Evolutionary conservation across 2,113 vertebrate genomes (phyloP).

Genomic region (Tetraodon nigroviridis): DNA sequence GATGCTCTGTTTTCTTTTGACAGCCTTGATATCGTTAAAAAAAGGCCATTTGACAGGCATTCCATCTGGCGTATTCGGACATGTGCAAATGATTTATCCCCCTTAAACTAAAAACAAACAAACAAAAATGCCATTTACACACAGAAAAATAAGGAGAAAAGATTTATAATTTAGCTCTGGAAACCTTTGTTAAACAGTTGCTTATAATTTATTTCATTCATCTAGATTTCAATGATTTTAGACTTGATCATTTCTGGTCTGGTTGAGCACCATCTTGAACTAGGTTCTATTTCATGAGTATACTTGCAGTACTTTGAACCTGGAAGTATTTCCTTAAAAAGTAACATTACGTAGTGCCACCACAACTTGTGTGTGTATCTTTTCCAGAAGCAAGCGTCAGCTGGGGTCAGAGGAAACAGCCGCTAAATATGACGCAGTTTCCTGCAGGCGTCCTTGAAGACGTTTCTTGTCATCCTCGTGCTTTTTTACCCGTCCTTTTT

Average conservation of each 20-base stretch:
- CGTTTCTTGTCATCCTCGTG: constrained; percentile 40
- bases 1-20: constrained; percentile 25
- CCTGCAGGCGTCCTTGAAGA: constrained; percentile 58
- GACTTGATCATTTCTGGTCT: too few relatives aligned
- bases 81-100: neutral
- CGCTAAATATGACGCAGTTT: constrained; percentile 54
- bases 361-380: constrained; percentile 17
- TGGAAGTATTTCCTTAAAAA: constrained; percentile 15
- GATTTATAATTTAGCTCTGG: neutral
- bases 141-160: too few relatives aligned
- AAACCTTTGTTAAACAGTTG: neutral
- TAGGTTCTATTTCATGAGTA: too few relatives aligned
- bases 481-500: constrained; percentile 55
- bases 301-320: constrained; percentile 4
- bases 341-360: constrained; percentile 10
- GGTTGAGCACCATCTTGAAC: too few relatives aligned
- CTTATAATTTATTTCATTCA: neutral
- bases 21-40: constrained; percentile 17
- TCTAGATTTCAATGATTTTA: too few relatives aligned
- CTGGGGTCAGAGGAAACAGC: constrained; percentile 49
- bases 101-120: neutral
- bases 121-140: too few relatives aligned
- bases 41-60: constrained; percentile 1
- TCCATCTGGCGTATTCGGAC: neutral
- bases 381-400: constrained; percentile 48